Evolutionary conservation across 2,113 vertebrate genomes (phyloP).

Genomic region (Lethenteron camtschaticum): DNA sequence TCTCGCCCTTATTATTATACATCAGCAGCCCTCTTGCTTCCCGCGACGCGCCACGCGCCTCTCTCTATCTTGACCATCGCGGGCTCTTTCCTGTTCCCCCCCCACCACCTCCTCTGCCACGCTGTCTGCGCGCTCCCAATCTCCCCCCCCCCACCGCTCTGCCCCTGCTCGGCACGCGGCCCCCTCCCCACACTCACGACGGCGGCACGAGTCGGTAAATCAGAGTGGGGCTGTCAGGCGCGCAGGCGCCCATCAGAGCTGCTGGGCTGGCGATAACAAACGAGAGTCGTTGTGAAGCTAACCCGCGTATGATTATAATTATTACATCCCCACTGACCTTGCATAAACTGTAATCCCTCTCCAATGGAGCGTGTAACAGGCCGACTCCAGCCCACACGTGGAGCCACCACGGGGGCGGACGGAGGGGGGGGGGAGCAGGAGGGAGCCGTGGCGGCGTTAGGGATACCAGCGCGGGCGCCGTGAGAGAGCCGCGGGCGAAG

Average conservation of each 20-base stretch:
- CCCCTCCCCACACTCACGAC: neutral
- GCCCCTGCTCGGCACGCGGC: no score
- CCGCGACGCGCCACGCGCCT: no score
- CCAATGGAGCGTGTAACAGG: slow-evolving; percentile 99
- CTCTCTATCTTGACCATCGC: no score
- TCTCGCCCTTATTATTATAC: no score
- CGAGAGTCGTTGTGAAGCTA: slow-evolving; percentile 99
- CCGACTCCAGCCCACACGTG: neutral
- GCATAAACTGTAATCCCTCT: slow-evolving; percentile 99
- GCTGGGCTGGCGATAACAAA: slow-evolving; percentile 99
- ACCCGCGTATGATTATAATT: slow-evolving; percentile 99
- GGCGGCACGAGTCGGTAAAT: slow-evolving; percentile 42
- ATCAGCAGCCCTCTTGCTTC: no score
- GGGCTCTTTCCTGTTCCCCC: no score
- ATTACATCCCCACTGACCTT: slow-evolving; percentile 99
- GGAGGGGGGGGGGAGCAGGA: neutral
- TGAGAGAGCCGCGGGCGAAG: no score
- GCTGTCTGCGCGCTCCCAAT: no score
- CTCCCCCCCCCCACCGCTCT: no score
- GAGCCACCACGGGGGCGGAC: neutral
- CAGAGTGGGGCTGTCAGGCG: slow-evolving; percentile 89
- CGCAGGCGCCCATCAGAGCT: slow-evolving; percentile 40
- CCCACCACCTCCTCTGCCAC: no score
- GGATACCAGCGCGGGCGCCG: no score
- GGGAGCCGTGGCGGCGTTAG: no score